A percentile compares a stretch with the other conserved stretches of the same genome.
These are phyloP conservation scores for Caenorhabditis sp. DNA, from an alignment of 2,888 invertebrate genomes.

Conservation along the genomic window DNA sequence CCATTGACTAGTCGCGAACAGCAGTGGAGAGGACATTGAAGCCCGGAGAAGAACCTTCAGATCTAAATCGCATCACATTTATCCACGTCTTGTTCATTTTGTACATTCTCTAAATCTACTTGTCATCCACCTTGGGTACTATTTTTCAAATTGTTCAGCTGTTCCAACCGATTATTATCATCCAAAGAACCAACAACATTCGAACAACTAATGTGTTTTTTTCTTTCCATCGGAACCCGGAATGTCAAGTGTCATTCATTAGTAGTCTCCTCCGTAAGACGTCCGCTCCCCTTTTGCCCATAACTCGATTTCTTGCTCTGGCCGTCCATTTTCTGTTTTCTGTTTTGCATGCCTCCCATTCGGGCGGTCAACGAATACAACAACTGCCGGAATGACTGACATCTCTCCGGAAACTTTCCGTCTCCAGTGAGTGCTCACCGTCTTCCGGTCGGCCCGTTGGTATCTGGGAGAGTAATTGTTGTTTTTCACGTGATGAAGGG, in stretches of 20 bases:
- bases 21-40: constrained; percentile 29
- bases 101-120: not conserved
- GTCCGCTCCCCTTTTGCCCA: constrained; percentile 3
- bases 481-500: constrained; percentile 8
- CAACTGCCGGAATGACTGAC: constrained; percentile 37
- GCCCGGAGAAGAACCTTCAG: too few species aligned
- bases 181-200: not conserved
- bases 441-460: constrained; percentile 22
- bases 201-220: constrained; percentile 7
- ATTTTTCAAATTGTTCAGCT: not conserved
- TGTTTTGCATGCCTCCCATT: constrained; percentile 10
- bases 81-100: not conserved
- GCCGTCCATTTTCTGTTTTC: constrained; percentile 1
- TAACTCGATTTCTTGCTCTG: constrained; percentile 40
- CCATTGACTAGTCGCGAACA: constrained; percentile 90
- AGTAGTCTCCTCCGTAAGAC: constrained; percentile 14
- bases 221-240: constrained; percentile 1
- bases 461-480: constrained; percentile 4
- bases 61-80: not conserved
- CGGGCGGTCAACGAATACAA: not conserved
- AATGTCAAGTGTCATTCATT: constrained; percentile 54
- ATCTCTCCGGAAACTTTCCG: constrained; percentile 38
- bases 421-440: not conserved
- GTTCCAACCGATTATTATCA: not conserved
- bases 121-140: not conserved